These are phyloP conservation scores for Asobara japonica DNA, from an alignment of 1,140 invertebrate species.

Conservation along the genomic window DNA sequence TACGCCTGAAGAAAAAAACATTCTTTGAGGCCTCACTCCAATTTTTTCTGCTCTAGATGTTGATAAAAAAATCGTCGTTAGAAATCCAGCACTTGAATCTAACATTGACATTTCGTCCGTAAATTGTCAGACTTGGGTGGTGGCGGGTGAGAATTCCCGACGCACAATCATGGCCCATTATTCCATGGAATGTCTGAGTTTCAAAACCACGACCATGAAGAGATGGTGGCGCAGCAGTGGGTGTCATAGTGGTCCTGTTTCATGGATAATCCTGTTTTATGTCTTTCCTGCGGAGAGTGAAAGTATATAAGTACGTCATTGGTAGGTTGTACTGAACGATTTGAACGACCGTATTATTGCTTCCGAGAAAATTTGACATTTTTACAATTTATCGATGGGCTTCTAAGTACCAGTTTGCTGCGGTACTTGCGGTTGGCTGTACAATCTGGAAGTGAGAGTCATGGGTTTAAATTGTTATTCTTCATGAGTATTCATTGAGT, in stretches of 20 bases:
- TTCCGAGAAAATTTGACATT: slow-evolving; percentile 11
- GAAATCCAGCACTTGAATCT: no score
- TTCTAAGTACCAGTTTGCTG: not conserved
- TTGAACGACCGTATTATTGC: slow-evolving; percentile 12
- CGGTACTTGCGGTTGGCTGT: not conserved
- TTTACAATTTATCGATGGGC: not conserved
- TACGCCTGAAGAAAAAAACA: no score
- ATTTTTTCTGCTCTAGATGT: no score
- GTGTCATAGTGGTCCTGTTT: not conserved
- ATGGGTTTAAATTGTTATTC: not conserved
- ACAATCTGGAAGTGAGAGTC: slow-evolving; percentile 1
- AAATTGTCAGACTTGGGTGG: no score
- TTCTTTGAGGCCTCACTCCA: no score
- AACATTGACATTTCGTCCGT: no score
- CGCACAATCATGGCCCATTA: no score
- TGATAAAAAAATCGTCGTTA: no score
- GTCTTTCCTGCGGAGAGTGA: not conserved
- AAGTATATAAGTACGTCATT: not conserved
- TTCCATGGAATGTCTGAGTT: no score
- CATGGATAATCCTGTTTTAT: not conserved
- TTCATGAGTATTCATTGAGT: not conserved
- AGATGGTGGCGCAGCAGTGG: not conserved
- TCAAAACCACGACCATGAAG: not conserved
- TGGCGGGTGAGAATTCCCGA: no score
- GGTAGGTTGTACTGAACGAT: not conserved